Base-by-base conservation (phyloP, 2,888 invertebrate genomes). In the Dendrolimus pini region DNA sequence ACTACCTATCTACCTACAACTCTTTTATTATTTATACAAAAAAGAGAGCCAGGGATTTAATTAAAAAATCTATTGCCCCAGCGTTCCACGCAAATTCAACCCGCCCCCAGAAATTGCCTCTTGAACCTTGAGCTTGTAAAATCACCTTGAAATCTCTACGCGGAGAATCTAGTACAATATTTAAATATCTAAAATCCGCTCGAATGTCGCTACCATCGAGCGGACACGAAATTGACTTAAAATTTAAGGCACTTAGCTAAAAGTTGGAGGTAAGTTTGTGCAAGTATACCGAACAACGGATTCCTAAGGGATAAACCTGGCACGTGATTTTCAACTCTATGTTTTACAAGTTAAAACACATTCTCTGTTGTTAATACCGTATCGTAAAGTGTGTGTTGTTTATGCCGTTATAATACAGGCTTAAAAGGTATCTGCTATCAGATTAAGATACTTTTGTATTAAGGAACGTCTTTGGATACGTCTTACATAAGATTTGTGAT, bases 171-270 rank as follows among this genome's bases (percentile, higher is more conserved):
- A 30, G 30, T 47, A 65, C 60, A 61, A 65, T 70, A 66, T 72
- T 72, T 72, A 74, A 75, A 75, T 74, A 76, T 72, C 61, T 62
- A 41, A 71, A 71, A 72, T 71, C 63, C 71, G 42, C 66, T 62
- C 53, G 66, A 70, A 64, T 69, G 69, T 66, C 63, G 68, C 59
- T 62, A 70, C 69, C 66, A 72, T 63, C 63, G 69, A 66, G 67
- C 67, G 72, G 71, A 75, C 77, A 74, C 67, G 65, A 80, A 83
- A 83, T 84, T 80, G 77, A 77, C 82, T 85, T 85, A 81, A 83
- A 85, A 80, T 85, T 85, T 83, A 83, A 83, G 75, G 77, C 78
- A 81, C 82, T 85, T 79, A 76, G 71, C 67, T 72, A 64, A 74
- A 80, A 85, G 78, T 86, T 85, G 58, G 62, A 56, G 63, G 69